Evolutionary conservation across 2,797 vertebrate species (phyloP).

Genomic region (Ceyx erithaca): DNA sequence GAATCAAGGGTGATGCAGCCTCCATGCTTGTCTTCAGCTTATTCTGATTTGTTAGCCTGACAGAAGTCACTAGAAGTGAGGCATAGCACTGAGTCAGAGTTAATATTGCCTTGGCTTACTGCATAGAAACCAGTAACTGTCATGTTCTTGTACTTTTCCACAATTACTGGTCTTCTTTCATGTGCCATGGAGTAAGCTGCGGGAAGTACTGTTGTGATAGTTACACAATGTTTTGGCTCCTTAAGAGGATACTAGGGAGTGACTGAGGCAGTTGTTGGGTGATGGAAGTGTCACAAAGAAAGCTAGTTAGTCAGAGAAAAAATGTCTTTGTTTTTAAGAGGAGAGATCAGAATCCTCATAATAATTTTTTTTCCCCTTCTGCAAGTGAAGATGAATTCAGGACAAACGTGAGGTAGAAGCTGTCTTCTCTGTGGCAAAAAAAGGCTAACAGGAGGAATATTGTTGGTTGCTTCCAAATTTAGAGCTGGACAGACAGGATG

Average conservation of each 20-base stretch:
- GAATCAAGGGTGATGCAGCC: neutral
- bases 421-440: neutral
- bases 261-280: neutral
- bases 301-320: neutral
- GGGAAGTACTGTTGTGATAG: neutral
- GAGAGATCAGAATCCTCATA: neutral
- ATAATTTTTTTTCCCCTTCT: neutral
- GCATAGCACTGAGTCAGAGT: neutral
- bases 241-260: neutral
- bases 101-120: neutral
- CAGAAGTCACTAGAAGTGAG: neutral
- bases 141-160: neutral
- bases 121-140: neutral
- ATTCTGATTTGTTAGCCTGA: neutral
- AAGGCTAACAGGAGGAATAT: neutral
- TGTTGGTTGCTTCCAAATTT: neutral
- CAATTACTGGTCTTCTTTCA: neutral
- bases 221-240: neutral
- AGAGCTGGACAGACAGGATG: neutral
- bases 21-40: neutral
- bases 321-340: neutral
- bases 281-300: neutral
- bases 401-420: neutral
- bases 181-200: neutral
- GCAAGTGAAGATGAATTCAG: neutral